Percentiles rank a stretch among this genome's conserved stretches.
phyloP scores from a whole-genome alignment of 2,113 vertebrate genomes.

The Pandion haliaetus region DNA sequence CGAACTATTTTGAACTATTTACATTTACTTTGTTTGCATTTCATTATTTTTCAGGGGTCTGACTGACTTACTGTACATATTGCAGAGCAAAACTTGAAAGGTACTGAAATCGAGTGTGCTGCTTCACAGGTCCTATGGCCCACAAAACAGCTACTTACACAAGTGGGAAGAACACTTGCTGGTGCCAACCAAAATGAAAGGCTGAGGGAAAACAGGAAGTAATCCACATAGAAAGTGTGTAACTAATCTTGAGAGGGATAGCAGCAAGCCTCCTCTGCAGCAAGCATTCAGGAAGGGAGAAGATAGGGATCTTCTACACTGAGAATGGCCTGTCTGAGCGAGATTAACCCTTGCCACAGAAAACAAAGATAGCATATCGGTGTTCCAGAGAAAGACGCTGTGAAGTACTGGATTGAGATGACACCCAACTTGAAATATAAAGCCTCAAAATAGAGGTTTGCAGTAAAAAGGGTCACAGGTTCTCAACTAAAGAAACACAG shows the following conservation, averaged over 20 bases:
- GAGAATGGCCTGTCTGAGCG: neutral
- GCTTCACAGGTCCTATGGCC: neutral
- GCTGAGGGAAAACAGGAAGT: constrained; percentile 23
- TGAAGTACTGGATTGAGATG: neutral
- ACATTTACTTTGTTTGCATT: neutral
- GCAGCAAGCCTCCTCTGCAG: neutral
- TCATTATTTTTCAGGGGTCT: neutral
- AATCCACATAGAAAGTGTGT: constrained; percentile 21
- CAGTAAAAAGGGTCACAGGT: neutral
- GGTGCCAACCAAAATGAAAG: constrained; percentile 25
- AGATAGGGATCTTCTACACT: constrained; percentile 29
- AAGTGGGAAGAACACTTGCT: constrained; percentile 6
- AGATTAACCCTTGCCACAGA: constrained; percentile 59
- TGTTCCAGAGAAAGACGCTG: neutral
- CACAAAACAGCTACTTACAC: neutral
- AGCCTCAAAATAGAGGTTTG: neutral
- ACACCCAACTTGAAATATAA: neutral
- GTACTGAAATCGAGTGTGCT: rapidly evolving
- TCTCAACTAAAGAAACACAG: neutral
- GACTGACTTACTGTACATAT: neutral
- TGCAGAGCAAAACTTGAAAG: neutral
- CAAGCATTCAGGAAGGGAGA: neutral
- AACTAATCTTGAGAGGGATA: constrained; percentile 19
- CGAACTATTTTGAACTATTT: neutral
- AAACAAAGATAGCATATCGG: neutral